These are phyloP conservation scores for Mnemiopsis leidyi DNA, from an alignment of 37 sponge, comb jelly and placozoan species.

Conservation along the genomic window DNA sequence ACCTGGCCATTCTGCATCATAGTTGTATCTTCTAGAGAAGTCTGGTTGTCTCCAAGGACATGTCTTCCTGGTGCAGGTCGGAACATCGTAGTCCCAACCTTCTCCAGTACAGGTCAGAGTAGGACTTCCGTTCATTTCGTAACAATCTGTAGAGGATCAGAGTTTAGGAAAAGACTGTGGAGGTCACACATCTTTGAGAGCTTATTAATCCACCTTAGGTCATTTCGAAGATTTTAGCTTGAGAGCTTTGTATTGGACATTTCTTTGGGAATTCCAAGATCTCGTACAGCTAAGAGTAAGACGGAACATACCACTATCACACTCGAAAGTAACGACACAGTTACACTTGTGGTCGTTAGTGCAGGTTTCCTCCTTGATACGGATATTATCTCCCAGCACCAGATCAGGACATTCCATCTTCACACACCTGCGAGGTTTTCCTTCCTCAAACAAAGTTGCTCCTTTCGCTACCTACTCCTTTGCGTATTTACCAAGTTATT, in stretches of 20 bases:
- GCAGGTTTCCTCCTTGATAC: not conserved
- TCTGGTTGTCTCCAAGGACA: not conserved
- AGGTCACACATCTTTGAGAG: no score
- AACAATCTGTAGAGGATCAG: no score
- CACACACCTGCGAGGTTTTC: no score
- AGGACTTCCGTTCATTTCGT: not conserved
- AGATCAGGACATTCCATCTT: constrained; percentile 22
- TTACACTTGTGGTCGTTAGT: constrained; percentile 23
- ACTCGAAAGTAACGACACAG: constrained; percentile 34
- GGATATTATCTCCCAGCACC: not conserved
- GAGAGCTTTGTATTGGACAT: no score
- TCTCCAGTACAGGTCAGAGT: not conserved
- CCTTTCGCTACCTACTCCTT: no score
- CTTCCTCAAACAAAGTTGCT: no score
- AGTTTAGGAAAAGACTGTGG: no score
- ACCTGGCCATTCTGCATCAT: not conserved
- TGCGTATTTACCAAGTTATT: no score
- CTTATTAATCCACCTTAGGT: no score
- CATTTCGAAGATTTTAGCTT: no score
- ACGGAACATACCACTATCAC: not conserved
- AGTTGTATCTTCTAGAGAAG: constrained; percentile 34
- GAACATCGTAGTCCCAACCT: constrained; percentile 19
- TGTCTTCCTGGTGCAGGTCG: not conserved
- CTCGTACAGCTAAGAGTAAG: no score
- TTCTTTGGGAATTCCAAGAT: no score